Base-by-base conservation (phyloP, 37 sponge, comb jelly and placozoan genomes). In the Ephydatia muelleri region DNA sequence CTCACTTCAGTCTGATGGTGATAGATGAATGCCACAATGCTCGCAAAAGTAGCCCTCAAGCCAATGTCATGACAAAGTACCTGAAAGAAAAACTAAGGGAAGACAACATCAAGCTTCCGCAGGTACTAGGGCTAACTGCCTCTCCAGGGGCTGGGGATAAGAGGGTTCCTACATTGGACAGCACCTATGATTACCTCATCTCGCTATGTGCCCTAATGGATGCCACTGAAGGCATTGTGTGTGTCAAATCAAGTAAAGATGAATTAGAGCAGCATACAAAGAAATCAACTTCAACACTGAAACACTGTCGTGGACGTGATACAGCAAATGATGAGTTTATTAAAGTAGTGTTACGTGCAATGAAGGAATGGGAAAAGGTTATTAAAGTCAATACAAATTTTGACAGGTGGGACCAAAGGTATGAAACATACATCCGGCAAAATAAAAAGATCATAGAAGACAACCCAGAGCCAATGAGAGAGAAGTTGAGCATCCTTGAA, bases 11-110 rank as follows among this genome's bases (percentile, higher is more conserved):
- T 77, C 76, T 96, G n/a, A 77, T 96, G 33, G 79, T 96, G 21
- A 34, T 93, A 27, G 97, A 96, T 76, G 97, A 96, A 75, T 96
- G 97, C 67, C 97, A 96, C 75, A 84, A 93, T 48, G 80, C 94
- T 19, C 72, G 74, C 69, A 86, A 89, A 33, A 79, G 74, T 64
- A 72, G 89, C 49, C 80, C 88, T 37, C 65, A 96, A 47, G 90
- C 84, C 22, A 65, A 39, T 2, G 36, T 91, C 68, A 91, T 91
- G 91, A 28, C 27, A 26, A 43, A 67, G 30, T 91, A 86, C 75
- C 49, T 86, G 21, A 76, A 73, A 30, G 36, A 66, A 25, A 81
- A 91, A 68, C 37, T 71, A 8, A 68, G 22, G 29, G 77, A 73
- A 27, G 65, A 28, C 25, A 36, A 30, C 13, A 5, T 4, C 3